Base-by-base conservation (phyloP, 2,113 vertebrate species). In the Piaya cayana region DNA sequence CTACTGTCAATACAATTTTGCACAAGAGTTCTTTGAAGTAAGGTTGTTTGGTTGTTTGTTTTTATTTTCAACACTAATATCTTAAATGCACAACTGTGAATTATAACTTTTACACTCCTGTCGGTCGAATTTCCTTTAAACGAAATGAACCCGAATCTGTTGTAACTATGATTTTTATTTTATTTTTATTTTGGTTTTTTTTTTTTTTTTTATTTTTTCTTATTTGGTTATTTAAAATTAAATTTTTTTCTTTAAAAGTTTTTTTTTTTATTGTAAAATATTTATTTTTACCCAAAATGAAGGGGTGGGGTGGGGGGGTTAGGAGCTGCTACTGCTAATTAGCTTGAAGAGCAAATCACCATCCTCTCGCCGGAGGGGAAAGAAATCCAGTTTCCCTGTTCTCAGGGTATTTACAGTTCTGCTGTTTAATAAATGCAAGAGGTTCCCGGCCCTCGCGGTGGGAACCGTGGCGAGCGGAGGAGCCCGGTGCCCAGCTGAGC, bases 41-140 rank as follows among this genome's bases (percentile, higher is more conserved):
- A 96, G 92, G 90, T 96, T n/a, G n/a, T n/a, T n/a, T n/a, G n/a
- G n/a, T n/a, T n/a, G n/a, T n/a, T n/a, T n/a, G n/a, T n/a, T n/a
- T n/a, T n/a, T n/a, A n/a, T n/a, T 95, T 97, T 95, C 88, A 74
- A 96, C 91, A 95, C 91, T 95, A 96, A 72, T 97, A 94, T 95
- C 96, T 94, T 92, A 96, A 96, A 96, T 95, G 91, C 94, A 95
- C 92, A 96, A 96, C 96, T 97, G 92, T 97, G 97, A 97, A 97
- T 96, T 95, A 95, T 90, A 92, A 87, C 95, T 97, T 95, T 92
- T 96, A 95, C 93, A 96, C 95, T 97, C 88, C 95, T 93, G 70
- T 94, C 95, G 95, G 88, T 95, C 95, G 90, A 96, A 95, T 95
- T 88, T 95, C 88, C 83, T 97, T 96, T 96, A 91, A 94, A 95